Evolutionary conservation across 2,797 vertebrate species (phyloP).

Genomic region (Ciconia nigra): DNA sequence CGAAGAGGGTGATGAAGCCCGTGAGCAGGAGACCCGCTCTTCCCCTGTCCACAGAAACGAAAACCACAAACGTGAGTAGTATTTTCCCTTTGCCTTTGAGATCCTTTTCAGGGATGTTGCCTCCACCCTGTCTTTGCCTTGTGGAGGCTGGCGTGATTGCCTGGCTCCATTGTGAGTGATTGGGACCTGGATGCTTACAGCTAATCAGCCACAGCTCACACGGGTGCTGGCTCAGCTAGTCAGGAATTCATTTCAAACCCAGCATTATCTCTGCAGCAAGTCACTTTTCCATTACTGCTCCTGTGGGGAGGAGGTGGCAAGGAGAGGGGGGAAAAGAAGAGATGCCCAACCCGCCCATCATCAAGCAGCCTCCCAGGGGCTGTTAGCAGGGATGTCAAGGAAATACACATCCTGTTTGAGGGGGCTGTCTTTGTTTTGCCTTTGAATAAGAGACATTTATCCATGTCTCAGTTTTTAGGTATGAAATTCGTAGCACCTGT

Average conservation of each 20-base stretch:
- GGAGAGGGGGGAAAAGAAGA: not conserved
- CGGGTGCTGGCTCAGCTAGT: conserved; percentile 42
- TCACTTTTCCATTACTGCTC: conserved; percentile 42
- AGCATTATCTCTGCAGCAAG: conserved; percentile 51
- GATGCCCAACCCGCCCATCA: not conserved
- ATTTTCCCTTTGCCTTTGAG: not conserved
- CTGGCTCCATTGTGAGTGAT: conserved; percentile 6
- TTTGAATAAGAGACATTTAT: not conserved
- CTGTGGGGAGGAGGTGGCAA: conserved; percentile 30
- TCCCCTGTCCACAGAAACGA: conserved; percentile 84
- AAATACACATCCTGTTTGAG: not conserved
- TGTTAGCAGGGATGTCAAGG: not conserved
- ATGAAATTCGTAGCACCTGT: not conserved
- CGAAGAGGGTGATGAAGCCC: conserved; percentile 93
- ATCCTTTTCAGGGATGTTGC: not conserved
- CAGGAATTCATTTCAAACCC: conserved; percentile 57
- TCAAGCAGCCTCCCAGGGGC: not conserved
- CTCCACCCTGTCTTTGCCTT: not conserved
- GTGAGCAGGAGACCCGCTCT: conserved; percentile 84
- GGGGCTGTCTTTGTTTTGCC: not conserved
- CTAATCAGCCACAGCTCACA: conserved; percentile 40
- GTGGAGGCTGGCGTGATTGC: not conserved
- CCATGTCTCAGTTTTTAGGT: not conserved
- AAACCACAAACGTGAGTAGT: conserved; percentile 93
- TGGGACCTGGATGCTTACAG: conserved; percentile 31